phyloP scores from a whole-genome alignment of 2,888 invertebrate genomes.

The Pseudeuparius sepicola region DNA sequence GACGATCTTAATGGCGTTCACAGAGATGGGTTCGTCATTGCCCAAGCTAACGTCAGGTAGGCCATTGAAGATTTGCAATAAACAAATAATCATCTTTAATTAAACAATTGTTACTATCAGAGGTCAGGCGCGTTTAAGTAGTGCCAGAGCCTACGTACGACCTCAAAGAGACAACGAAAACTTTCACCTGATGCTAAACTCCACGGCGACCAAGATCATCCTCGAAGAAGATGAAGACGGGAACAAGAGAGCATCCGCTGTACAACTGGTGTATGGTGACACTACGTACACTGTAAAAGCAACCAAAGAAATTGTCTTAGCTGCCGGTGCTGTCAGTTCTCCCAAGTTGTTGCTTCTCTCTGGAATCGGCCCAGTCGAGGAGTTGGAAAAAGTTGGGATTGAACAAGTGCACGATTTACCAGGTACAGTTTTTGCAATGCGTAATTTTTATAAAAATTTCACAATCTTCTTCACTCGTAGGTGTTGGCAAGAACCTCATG shows the following conservation, averaged over 20 bases:
- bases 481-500: no score
- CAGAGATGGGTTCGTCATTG: constrained; percentile 47
- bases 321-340: constrained; percentile 53
- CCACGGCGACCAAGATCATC: constrained; percentile 49
- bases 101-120: constrained; percentile 16
- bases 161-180: constrained; percentile 47
- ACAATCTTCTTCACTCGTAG: constrained; percentile 1
- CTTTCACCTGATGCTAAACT: constrained; percentile 49
- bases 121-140: constrained; percentile 36
- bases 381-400: constrained; percentile 47
- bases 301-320: constrained; percentile 49
- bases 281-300: constrained; percentile 40
- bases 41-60: constrained; percentile 51
- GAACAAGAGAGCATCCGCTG: constrained; percentile 44
- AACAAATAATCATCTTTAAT: no score
- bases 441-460: background rate
- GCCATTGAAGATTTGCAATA: no score
- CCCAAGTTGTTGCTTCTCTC: constrained; percentile 57
- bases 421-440: constrained; percentile 47
- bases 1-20: constrained; percentile 55
- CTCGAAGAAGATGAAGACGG: constrained; percentile 32
- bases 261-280: constrained; percentile 48
- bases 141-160: constrained; percentile 49
- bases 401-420: constrained; percentile 50
- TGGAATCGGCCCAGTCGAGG: constrained; percentile 52